Evolutionary conservation across 2,113 vertebrate genomes (phyloP).

Genomic region (Cyrtonyx montezumae): DNA sequence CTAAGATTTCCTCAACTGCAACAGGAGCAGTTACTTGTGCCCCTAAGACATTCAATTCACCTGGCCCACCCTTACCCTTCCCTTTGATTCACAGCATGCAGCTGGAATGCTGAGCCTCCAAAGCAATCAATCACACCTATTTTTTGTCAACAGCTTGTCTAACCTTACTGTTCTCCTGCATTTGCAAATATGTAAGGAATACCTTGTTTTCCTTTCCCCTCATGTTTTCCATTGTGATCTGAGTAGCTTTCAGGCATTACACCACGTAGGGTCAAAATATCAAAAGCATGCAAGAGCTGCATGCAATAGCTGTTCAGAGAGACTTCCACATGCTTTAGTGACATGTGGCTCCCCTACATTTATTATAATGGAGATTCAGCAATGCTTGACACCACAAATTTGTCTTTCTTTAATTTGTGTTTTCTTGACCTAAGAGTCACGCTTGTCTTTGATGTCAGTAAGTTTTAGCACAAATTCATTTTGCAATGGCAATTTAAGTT

Average conservation of each 20-base stretch:
- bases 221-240: not conserved
- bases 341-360: not conserved
- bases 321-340: not conserved
- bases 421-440: not conserved
- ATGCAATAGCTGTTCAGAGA: not conserved
- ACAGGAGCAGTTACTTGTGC: not conserved
- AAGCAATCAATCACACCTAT: not conserved
- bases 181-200: not conserved
- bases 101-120: not conserved
- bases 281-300: not conserved
- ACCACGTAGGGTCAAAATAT: not conserved
- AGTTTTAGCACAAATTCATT: slow-evolving; percentile 4
- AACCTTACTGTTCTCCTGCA: not conserved
- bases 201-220: not conserved
- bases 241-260: not conserved
- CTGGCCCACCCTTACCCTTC: not conserved
- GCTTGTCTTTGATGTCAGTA: slow-evolving; percentile 38
- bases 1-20: not conserved
- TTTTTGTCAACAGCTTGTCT: not conserved
- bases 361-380: not conserved
- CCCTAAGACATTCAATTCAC: not conserved
- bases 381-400: not conserved
- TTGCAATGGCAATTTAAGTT: slow-evolving; percentile 49
- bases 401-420: slow-evolving; percentile 20
- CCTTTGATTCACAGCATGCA: not conserved